Evolutionary conservation across 1,140 invertebrate genomes (phyloP).

Genomic region (Tetranychus cinnabarinus): DNA sequence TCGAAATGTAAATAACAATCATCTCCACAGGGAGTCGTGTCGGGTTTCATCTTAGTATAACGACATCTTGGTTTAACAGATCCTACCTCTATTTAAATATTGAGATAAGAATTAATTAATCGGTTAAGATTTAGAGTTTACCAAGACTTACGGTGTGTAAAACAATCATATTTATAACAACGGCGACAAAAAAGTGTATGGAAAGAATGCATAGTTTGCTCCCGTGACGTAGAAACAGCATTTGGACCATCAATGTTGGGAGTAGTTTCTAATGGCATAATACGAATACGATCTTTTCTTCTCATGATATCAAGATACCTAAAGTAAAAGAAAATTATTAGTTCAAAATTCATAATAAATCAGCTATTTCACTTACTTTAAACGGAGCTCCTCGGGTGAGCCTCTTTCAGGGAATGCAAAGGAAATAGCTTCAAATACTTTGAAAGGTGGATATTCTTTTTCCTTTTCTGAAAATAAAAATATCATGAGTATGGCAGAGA

Average conservation of each 20-base stretch:
- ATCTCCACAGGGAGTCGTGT: constrained; percentile 56
- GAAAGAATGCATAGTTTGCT: constrained; percentile 91
- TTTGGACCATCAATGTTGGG: constrained; percentile 83
- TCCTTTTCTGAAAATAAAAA: neutral
- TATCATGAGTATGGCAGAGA: no score
- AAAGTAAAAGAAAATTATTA: constrained; percentile 12
- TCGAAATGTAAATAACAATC: constrained; percentile 74
- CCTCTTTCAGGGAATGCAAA: constrained; percentile 84
- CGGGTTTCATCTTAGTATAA: constrained; percentile 62
- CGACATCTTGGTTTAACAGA: constrained; percentile 69
- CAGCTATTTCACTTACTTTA: constrained; percentile 41
- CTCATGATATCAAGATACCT: constrained; percentile 70
- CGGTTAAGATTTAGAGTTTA: neutral
- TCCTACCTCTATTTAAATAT: constrained; percentile 27
- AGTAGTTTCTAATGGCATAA: constrained; percentile 63
- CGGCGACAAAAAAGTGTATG: constrained; percentile 82
- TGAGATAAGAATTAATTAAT: neutral
- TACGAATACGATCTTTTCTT: constrained; percentile 48
- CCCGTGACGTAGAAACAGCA: constrained; percentile 66
- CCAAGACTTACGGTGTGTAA: constrained; percentile 57
- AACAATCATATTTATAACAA: constrained; percentile 96
- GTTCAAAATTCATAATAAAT: neutral
- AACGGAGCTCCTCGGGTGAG: constrained; percentile 54
- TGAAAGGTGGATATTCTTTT: constrained; percentile 10
- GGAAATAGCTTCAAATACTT: constrained; percentile 71